A percentile compares a stretch with the other conserved stretches of the same genome.
These are phyloP conservation scores for Mormyrops boulengeri DNA, from an alignment of 2,797 vertebrate genomes.

Conservation along the genomic window DNA sequence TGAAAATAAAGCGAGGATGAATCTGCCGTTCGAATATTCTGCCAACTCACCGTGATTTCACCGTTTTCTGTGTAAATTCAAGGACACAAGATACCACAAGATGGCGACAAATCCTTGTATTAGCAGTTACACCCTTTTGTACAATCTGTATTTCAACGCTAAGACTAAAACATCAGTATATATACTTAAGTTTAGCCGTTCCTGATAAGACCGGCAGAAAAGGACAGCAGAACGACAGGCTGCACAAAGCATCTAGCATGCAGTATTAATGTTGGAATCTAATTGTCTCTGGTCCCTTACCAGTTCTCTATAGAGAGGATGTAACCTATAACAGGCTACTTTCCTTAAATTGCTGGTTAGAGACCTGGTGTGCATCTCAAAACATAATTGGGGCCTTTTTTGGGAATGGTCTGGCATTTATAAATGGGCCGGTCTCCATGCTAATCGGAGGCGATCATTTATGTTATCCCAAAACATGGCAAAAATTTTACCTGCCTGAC, in stretches of 20 bases:
- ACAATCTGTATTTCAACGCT: neutral
- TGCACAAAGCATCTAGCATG: too few species aligned
- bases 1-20: neutral
- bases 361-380: neutral
- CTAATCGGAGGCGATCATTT: too few species aligned
- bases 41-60: neutral
- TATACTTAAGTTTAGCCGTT: too few species aligned
- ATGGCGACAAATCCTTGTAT: neutral
- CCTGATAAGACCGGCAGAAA: too few species aligned
- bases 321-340: neutral
- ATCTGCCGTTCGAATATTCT: neutral
- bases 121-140: neutral
- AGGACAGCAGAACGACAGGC: too few species aligned
- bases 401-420: neutral
- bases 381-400: neutral
- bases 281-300: neutral
- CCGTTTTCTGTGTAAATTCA: neutral
- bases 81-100: neutral
- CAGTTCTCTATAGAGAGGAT: neutral
- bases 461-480: too few species aligned
- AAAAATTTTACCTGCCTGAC: too few species aligned
- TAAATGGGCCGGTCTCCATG: neutral
- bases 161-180: too few species aligned
- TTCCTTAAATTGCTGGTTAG: neutral
- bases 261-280: neutral